phyloP scores from a whole-genome alignment of 2,888 invertebrate genomes.

The Schrankia costaestrigalis region DNA sequence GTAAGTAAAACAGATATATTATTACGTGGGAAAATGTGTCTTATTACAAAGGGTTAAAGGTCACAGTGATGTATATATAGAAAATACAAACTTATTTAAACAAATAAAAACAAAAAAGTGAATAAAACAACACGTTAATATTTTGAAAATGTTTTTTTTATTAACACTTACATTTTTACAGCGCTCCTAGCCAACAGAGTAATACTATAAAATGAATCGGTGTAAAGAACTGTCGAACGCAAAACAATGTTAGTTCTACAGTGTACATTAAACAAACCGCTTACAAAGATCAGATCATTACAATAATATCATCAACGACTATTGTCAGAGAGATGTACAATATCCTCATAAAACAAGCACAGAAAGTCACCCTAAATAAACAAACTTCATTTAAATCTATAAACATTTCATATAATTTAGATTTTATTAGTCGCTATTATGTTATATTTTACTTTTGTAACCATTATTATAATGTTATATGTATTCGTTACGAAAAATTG shows the following conservation, averaged over 20 bases:
- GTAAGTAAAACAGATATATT: too few relatives aligned
- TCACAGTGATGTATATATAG: too few relatives aligned
- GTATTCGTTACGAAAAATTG: conserved; percentile 78
- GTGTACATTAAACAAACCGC: conserved; percentile 74
- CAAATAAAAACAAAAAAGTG: conserved; percentile 22
- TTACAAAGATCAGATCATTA: conserved; percentile 67
- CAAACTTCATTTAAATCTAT: conserved; percentile 77
- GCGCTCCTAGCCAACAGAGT: conserved; percentile 81
- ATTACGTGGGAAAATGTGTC: too few relatives aligned
- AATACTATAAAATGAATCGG: conserved; percentile 78
- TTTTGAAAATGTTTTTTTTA: conserved; percentile 82
- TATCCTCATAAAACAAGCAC: conserved; percentile 70
- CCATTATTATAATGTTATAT: conserved; percentile 80
- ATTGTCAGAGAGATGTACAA: conserved; percentile 69
- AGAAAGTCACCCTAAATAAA: conserved; percentile 75
- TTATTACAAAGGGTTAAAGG: too few relatives aligned
- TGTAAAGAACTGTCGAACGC: conserved; percentile 79
- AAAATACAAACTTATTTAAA: conserved; percentile 12
- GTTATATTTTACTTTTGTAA: conserved; percentile 81
- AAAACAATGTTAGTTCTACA: conserved; percentile 77
- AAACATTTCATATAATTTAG: conserved; percentile 81
- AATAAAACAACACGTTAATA: conserved; percentile 68
- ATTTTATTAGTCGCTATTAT: conserved; percentile 80
- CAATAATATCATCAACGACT: conserved; percentile 66
- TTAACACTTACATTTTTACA: conserved; percentile 82